Conservation (phyloP, 2,113 vertebrate species). For the Platanista minor region DNA sequence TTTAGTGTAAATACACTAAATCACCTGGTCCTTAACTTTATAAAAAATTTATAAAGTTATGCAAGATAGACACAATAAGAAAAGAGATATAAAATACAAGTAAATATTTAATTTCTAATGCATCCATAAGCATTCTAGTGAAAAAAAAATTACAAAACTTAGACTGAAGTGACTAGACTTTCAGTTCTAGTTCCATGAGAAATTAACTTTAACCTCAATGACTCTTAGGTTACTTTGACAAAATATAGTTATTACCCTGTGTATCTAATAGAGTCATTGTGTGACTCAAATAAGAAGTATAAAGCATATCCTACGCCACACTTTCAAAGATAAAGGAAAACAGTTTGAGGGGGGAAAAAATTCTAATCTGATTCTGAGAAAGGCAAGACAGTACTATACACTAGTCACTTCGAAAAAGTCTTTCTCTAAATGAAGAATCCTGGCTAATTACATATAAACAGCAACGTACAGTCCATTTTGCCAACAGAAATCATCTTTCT, state of each 20-base stretch:
- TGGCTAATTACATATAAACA: not conserved
- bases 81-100: not conserved
- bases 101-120: conserved; percentile 31
- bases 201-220: not conserved
- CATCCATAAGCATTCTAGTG: not conserved
- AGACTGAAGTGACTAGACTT: not conserved
- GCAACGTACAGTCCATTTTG: not conserved
- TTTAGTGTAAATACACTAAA: not conserved
- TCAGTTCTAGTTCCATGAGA: not conserved
- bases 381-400: not conserved
- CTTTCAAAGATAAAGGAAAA: conserved; percentile 10
- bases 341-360: not conserved
- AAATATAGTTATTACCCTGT: not conserved
- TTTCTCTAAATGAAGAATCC: not conserved
- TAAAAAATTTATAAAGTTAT: not conserved
- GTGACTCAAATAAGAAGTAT: not conserved
- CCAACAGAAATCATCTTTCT: not conserved
- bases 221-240: not conserved
- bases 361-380: not conserved
- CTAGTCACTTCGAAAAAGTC: not conserved
- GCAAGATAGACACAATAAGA: not conserved
- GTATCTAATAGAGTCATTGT: not conserved
- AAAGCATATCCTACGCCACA: not conserved
- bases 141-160: not conserved
- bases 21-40: not conserved